phyloP scores from a whole-genome alignment of 2,113 vertebrate genomes.

The Maccullochella peelii region DNA sequence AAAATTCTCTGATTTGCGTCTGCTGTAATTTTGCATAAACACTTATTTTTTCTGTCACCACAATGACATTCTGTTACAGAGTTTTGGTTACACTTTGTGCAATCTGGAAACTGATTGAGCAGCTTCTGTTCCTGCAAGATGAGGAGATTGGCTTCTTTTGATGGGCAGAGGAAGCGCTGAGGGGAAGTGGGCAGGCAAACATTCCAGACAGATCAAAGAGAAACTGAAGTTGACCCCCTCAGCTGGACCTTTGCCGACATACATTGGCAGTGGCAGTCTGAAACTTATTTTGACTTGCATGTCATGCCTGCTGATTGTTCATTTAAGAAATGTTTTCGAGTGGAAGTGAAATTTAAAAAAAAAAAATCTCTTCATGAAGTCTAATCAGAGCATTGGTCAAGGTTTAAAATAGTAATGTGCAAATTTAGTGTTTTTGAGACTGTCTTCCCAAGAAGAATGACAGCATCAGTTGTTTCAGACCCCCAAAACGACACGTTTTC shows the following conservation, averaged over 20 bases:
- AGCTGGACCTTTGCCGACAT: not conserved
- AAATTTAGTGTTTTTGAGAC: not conserved
- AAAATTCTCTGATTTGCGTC: conserved; percentile 36
- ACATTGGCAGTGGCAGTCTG: not conserved
- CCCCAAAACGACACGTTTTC: not conserved
- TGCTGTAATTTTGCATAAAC: conserved; percentile 42
- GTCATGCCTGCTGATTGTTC: not conserved
- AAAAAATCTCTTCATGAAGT: not conserved
- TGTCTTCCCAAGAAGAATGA: not conserved
- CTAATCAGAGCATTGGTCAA: not conserved
- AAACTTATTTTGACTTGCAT: not conserved
- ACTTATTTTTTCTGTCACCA: conserved; percentile 32
- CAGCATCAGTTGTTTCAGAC: not conserved
- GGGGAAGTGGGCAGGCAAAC: conserved; percentile 12
- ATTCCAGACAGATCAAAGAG: conserved; percentile 32
- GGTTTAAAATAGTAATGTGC: too few relatives aligned
- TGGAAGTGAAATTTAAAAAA: not conserved
- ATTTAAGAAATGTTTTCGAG: not conserved
- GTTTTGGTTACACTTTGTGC: conserved; percentile 26
- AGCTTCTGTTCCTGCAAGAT: conserved; percentile 42
- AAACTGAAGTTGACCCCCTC: conserved; percentile 10
- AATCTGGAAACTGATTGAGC: conserved; percentile 33
- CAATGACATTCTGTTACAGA: conserved; percentile 42
- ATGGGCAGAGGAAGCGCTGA: conserved; percentile 43
- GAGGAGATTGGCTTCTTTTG: conserved; percentile 47